Conservation (phyloP, 1,140 invertebrate genomes). For the Pomphorhynchus laevis region DNA sequence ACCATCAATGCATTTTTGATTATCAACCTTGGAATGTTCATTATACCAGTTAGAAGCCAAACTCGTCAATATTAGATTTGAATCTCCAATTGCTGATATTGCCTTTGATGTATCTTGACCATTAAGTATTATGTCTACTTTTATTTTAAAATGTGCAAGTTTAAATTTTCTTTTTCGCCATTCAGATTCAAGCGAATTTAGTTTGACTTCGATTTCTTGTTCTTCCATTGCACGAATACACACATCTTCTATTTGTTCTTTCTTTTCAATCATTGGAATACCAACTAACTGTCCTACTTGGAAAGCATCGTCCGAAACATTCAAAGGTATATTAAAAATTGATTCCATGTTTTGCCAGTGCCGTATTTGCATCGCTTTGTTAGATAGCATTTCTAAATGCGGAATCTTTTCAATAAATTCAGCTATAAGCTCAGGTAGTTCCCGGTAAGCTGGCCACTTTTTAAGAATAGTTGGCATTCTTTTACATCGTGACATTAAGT, state of each 20-base stretch:
- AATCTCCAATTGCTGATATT: conserved; percentile 62
- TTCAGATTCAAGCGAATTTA: conserved; percentile 62
- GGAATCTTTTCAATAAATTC: conserved; percentile 91
- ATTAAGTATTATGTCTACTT: conserved; percentile 51
- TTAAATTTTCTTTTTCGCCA: conserved; percentile 65
- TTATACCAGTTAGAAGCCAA: conserved; percentile 67
- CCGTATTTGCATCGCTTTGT: conserved; percentile 75
- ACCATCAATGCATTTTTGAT: conserved; percentile 68
- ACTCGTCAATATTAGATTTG: conserved; percentile 60
- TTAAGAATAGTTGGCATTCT: conserved; percentile 69
- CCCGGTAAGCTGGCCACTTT: conserved; percentile 81
- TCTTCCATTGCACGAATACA: conserved; percentile 91
- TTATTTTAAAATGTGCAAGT: conserved; percentile 67
- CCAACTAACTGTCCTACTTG: conserved; percentile 69
- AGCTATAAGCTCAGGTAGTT: conserved; percentile 69
- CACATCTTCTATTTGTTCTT: conserved; percentile 90
- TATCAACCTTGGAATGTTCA: conserved; percentile 60
- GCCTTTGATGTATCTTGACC: conserved; percentile 75
- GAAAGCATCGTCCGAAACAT: conserved; percentile 60
- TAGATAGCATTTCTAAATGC: conserved; percentile 64
- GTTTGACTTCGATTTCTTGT: conserved; percentile 74
- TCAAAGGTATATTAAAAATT: conserved; percentile 34
- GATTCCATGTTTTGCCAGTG: conserved; percentile 69
- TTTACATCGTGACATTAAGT: too few species aligned
- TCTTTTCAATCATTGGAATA: conserved; percentile 54